Evolutionary conservation across 2,113 vertebrate genomes (phyloP), one percentile per base, ranked within the genome.

Genomic region (Periophthalmodon schlosseri): DNA sequence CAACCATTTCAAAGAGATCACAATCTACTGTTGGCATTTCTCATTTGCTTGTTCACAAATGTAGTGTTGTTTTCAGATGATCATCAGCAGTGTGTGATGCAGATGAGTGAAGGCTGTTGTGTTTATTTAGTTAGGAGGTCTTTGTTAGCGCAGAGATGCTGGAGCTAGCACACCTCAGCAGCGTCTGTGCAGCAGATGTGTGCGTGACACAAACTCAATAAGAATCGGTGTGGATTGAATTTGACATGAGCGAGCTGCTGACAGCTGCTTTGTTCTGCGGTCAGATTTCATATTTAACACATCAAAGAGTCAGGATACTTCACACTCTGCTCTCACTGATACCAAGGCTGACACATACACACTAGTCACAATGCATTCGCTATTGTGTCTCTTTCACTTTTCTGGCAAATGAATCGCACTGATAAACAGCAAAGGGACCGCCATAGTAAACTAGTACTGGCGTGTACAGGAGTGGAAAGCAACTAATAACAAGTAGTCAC

Each of bases 251-350:
- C 94, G 93, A 94, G 87, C 92, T 88, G 91, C 91, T 95, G 95
- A 95, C 95, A 96, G 95, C 93, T 93, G 94, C 96, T 96, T 96
- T 96, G 96, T 96, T 97, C 95, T 95, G 88, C 92, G 93, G 94
- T 95, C 94, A 96, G 94, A 95, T 95, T 95, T 95, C 94, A 95
- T 94, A 94, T 95, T 96, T 94, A 96, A 95, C 95, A 96, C 95
- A 96, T 97, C 94, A 95, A 96, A 96, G 94, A 91, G 93, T 94
- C 91, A 94, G 92, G 94, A 94, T 95, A 74, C 76, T 86, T 84
- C 84, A 87, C 86, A 88, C 85, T 81, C 79, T 28, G 71, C 78
- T 63, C 52, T 72, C 82, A 87, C 83, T 77, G 49, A 88, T 79
- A 77, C 81, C 73, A 79, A 79, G 82, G 77, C 73, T 87, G 80